Evolutionary conservation across 2,888 invertebrate species (phyloP), one percentile per base, ranked within the genome.

Genomic region (Anodontia alba): DNA sequence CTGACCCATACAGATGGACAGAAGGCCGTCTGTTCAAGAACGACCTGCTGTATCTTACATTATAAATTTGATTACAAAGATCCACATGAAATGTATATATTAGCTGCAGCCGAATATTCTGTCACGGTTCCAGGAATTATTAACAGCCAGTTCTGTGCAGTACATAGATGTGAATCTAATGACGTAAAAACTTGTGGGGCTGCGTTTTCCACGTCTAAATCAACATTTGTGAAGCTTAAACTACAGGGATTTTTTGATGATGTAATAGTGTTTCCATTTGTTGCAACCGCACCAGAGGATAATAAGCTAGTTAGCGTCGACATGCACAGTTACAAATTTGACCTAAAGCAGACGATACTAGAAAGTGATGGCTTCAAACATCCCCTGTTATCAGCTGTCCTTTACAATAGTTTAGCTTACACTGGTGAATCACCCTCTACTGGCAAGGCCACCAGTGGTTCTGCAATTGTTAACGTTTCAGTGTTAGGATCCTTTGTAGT

Each of bases 121-220:
- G 67, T 78, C 51, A 29, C 62, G 15, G 2, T 74, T 10, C 81
- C 77, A 10, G 86, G 78, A 2, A 46, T 51, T n/a, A 57, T 86
- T n/a, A 83, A 81, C 51, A 73, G 83, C 76, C 83, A 86, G 42
- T 81, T 80, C 38, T 86, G 86, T 36, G 83, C 80, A 1, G 78
- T 86, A 8, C 78, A 83, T 62, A 66, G 23, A 57, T 86, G 86
- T 33, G 33, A 33, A 12, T 43, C 74, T 33, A 31, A 57, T 20
- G 76, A 78, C 26, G n/a, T 69, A 17, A 36, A 8, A 33, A 73
- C 83, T 1, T 86, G 86, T 49, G 76, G 80, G 0, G 17, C 66
- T 2, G 2, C 43, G 7, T 76, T 80, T 0, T n/a, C 66, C 1
- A 46, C 57, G 10, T 51, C 79, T 36, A 67, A 68, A 26, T 78